Percentiles rank a stretch among this genome's conserved stretches.
These are phyloP conservation scores for Teleogryllus oceanicus DNA, from an alignment of 2,888 invertebrate genomes.

Conservation along the genomic window DNA sequence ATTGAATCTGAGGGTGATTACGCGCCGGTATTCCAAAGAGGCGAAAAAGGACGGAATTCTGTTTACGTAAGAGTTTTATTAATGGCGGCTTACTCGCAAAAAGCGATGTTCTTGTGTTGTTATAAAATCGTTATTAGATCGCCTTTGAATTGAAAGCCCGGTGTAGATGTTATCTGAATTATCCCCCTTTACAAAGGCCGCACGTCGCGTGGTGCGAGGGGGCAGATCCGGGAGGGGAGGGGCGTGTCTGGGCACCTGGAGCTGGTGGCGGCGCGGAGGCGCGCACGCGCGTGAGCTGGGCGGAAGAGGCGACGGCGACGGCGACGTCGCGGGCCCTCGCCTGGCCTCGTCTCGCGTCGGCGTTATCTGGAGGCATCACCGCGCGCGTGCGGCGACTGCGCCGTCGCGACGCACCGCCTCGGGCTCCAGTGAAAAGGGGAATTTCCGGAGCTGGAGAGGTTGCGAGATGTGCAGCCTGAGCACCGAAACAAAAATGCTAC, in stretches of 20 bases:
- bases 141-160: neutral
- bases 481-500: no score
- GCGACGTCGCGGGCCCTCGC: no score
- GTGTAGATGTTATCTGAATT: neutral
- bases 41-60: neutral
- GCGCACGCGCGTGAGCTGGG: no score
- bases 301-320: no score
- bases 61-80: slow-evolving; percentile 11
- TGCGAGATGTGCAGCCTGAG: no score
- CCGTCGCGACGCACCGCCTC: no score
- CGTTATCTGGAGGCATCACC: no score
- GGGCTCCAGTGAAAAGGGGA: no score
- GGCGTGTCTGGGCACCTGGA: neutral
- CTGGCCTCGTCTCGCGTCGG: no score
- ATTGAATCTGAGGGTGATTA: neutral
- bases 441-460: no score
- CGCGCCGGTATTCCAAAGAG: neutral
- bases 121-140: neutral
- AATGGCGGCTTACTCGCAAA: neutral
- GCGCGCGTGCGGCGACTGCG: no score
- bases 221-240: neutral
- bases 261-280: neutral
- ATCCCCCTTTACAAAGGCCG: neutral
- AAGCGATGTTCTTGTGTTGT: neutral
- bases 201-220: neutral